Percentiles rank a stretch among this genome's conserved stretches.
These are phyloP conservation scores for Aulostomus chinensis DNA, from an alignment of 2,797 vertebrate genomes.

Conservation along the genomic window DNA sequence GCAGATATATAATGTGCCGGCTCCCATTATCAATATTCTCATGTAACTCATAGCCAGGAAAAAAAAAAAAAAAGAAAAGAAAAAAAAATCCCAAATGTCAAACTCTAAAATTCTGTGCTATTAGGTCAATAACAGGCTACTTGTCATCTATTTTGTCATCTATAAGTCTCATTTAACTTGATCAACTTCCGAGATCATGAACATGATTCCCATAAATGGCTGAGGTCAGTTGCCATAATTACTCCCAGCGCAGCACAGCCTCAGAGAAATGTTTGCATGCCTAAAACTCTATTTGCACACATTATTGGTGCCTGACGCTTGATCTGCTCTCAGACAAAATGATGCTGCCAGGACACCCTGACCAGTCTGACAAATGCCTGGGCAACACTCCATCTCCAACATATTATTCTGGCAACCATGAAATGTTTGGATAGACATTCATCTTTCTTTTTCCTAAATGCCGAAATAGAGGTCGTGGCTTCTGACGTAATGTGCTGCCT, in stretches of 20 bases:
- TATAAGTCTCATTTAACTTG: too few species aligned
- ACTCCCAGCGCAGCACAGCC: conserved; percentile 1
- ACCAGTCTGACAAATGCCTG: conserved; percentile 48
- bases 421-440: conserved; percentile 66
- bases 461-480: conserved; percentile 67
- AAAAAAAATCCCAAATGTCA: too few species aligned
- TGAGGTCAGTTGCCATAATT: conserved; percentile 5
- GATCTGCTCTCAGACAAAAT: conserved; percentile 26
- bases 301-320: conserved; percentile 25
- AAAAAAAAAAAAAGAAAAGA: too few species aligned
- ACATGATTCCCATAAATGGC: background rate
- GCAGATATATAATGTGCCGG: too few species aligned
- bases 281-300: conserved; percentile 34
- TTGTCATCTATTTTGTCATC: too few species aligned
- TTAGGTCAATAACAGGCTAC: too few species aligned
- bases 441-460: conserved; percentile 62
- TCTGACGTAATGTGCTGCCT: conserved; percentile 64
- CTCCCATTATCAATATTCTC: too few species aligned
- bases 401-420: conserved; percentile 60
- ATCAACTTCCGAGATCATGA: too few species aligned
- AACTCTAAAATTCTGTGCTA: too few species aligned
- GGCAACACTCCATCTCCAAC: conserved; percentile 46
- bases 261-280: conserved; percentile 1
- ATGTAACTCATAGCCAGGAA: too few species aligned
- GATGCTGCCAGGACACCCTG: conserved; percentile 12